phyloP scores from a whole-genome alignment of 2,113 vertebrate genomes.

The Prietella phreatophila region DNA sequence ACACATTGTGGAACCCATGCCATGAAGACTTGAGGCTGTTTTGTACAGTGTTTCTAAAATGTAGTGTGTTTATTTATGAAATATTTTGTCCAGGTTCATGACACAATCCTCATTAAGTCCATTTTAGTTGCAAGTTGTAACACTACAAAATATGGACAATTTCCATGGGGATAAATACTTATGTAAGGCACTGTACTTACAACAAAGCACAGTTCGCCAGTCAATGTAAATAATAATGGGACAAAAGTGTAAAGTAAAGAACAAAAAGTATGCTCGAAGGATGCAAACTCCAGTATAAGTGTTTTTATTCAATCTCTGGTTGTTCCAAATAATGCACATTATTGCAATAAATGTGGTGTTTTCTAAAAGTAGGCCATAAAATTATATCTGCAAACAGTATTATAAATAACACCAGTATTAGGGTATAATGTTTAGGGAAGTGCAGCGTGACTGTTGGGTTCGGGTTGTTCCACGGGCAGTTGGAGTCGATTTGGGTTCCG shows the following conservation, averaged over 20 bases:
- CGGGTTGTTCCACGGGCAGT: constrained; percentile 74
- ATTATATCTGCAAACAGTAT: not conserved
- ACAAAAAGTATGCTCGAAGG: not conserved
- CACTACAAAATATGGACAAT: not conserved
- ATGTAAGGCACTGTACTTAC: not conserved
- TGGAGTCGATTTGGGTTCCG: constrained; percentile 73
- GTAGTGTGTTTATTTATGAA: not conserved
- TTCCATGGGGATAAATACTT: not conserved
- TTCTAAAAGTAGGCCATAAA: constrained; percentile 1
- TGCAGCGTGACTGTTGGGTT: not conserved
- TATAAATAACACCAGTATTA: constrained; percentile 16
- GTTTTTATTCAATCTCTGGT: constrained; percentile 42
- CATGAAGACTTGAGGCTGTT: not conserved
- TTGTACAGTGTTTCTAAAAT: not conserved
- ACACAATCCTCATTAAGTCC: not conserved
- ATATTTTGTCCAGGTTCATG: not conserved
- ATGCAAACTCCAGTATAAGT: not conserved
- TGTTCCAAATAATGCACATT: constrained; percentile 34
- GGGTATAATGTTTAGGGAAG: constrained; percentile 23
- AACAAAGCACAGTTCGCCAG: not conserved
- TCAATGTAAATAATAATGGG: not conserved
- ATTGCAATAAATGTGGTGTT: constrained; percentile 30
- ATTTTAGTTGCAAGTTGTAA: not conserved
- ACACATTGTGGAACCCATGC: not conserved
- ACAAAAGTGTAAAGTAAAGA: not conserved